phyloP scores from a whole-genome alignment of 2,797 vertebrate genomes.

The Enteromius unitaeniatus region DNA sequence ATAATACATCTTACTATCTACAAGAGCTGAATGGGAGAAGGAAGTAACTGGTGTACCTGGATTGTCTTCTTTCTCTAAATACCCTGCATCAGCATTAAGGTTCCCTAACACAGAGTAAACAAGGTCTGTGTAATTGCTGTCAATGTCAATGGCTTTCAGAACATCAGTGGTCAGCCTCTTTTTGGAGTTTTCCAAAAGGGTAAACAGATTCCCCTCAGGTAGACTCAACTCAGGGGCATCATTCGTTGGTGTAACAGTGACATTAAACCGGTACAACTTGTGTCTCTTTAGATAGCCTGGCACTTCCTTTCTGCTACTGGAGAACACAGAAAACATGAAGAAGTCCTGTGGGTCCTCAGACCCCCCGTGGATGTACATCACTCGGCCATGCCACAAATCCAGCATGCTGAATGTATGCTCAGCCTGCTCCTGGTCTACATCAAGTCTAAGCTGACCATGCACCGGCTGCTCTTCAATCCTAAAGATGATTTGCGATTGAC shows the following conservation, averaged over 20 bases:
- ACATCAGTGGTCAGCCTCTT: conserved; percentile 81
- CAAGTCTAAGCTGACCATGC: conserved; percentile 84
- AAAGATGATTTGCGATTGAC: conserved; percentile 88
- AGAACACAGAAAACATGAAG: conserved; percentile 86
- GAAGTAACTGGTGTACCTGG: conserved; percentile 77
- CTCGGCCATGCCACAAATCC: conserved; percentile 84
- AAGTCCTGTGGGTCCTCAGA: conserved; percentile 85
- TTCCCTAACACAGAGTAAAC: conserved; percentile 87
- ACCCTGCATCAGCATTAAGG: conserved; percentile 85
- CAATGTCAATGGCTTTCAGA: conserved; percentile 83
- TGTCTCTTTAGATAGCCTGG: conserved; percentile 78
- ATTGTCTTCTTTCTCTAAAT: conserved; percentile 82
- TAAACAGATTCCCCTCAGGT: conserved; percentile 86
- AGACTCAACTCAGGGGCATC: conserved; percentile 87
- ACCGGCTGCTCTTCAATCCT: conserved; percentile 80
- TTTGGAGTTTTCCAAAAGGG: conserved; percentile 86
- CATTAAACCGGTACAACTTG: conserved; percentile 79
- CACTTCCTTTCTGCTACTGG: conserved; percentile 79
- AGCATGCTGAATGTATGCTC: conserved; percentile 86
- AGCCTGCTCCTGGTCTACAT: conserved; percentile 76
- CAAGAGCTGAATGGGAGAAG: conserved; percentile 83
- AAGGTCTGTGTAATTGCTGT: conserved; percentile 78
- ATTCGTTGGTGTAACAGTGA: conserved; percentile 86
- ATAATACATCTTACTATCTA: conserved; percentile 81
- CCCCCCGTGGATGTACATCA: conserved; percentile 88